Evolutionary conservation across 1,140 invertebrate species (phyloP), one percentile per base, ranked within the genome.

Genomic region (Drosophila miranda): DNA sequence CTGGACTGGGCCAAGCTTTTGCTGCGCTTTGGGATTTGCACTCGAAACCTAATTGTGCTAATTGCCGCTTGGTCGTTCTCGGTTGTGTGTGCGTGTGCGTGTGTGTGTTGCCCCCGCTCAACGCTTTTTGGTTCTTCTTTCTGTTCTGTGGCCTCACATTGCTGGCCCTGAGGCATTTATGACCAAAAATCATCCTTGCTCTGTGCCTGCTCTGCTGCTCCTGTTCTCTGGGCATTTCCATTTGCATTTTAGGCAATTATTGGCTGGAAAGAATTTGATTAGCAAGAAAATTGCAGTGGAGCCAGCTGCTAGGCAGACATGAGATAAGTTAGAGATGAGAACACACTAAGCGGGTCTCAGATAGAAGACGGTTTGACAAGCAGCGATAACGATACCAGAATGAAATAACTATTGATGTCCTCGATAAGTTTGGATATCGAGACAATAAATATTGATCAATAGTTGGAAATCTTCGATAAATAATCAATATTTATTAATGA

Each of bases 31-130:
- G 86, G 86, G 86, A 89, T 82, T 89, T 89, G 84, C 67, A 89
- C 74, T 89, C 86, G 86, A 84, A 89, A 89, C 86, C 78, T 89
- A 89, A 89, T 89, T 89, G 82, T 89, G 86, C 86, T 89, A 89
- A 89, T 89, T 89, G 86, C 80, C 59, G 66, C 59, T 69, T 75
- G 62, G 45, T 54, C 66, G 57, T 60, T 67, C 50, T 63, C 63
- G 51, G 50, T 67, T 51, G 44, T 34, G 9, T 11, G 34, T 38
- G 34, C 13, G 34, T 38, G 11, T 38, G 34, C 11, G 34, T 34
- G 34, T 34, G 34, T 34, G 34, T 38, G 11, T 38, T 13, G 8
- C 34, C 9, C 34, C 49, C 43, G 38, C 53, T 49, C 38, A 21
- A 53, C 58, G 21, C 5, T 13, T 23, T 34, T 14, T 42, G 61